phyloP scores from a whole-genome alignment of 1,140 invertebrate species.

The Dolichoris vasculosae region DNA sequence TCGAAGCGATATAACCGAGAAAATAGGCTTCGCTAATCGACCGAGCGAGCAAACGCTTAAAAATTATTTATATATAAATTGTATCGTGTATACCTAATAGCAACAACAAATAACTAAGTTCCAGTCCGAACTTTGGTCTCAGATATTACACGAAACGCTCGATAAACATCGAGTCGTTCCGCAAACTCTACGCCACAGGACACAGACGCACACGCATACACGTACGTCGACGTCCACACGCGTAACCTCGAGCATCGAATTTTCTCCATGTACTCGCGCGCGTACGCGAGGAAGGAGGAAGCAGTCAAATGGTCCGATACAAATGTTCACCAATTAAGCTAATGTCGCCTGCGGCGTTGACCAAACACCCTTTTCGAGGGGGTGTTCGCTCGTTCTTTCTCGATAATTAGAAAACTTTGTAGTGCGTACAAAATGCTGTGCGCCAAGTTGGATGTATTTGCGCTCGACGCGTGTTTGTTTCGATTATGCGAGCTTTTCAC shows the following conservation, averaged over 20 bases:
- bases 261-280: neutral
- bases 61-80: neutral
- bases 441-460: conserved; percentile 17
- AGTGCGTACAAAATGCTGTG: neutral
- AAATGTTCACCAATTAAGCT: conserved; percentile 54
- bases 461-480: neutral
- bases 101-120: neutral
- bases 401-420: conserved; percentile 43
- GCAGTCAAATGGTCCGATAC: conserved; percentile 14
- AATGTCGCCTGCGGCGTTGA: conserved; percentile 52
- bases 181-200: neutral
- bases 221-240: neutral
- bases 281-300: neutral
- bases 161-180: neutral
- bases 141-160: no score
- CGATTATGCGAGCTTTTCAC: neutral
- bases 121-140: no score
- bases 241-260: neutral
- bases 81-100: neutral
- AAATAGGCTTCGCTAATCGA: no score
- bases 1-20: no score
- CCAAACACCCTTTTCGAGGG: conserved; percentile 15
- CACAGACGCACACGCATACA: neutral
- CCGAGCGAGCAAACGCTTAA: no score
- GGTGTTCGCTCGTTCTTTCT: neutral